Evolutionary conservation across 2,113 vertebrate species (phyloP), one percentile per base, ranked within the genome.

Genomic region (Leptobrachium leishanense): DNA sequence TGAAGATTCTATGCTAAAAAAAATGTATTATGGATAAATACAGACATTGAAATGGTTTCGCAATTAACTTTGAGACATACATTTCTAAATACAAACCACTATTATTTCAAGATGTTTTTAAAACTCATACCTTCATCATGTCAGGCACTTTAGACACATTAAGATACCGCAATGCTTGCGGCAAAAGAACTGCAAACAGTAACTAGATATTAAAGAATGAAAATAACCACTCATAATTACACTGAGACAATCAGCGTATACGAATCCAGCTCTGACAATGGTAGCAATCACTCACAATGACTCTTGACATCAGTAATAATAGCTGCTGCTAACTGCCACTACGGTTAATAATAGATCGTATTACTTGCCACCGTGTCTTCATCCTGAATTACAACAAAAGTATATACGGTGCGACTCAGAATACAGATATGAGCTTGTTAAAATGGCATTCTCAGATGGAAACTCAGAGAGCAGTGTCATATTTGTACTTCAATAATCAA

Each of bases 291-390:
- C 70, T 68, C 63, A 73, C 43, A 74, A 68, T 68, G 46, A 43
- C 62, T 79, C 77, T 79, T 79, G 69, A 79, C 69, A 73, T 79
- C 69, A 66, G 68, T 78, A 78, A 79, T 79, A 43, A 79, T 13
- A 41, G 53, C 46, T 73, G 77, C 62, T 66, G 31, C 62, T 67
- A 54, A 46, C 70, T 68, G 77, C 46, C 63, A 67, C 50, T 59
- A 73, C 39, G 43, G 50, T 68, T 73, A 72, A 79, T 79, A 74
- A 67, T 76, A 76, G n/a, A 70, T 53, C 46, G 73, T 63, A 73
- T 73, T 67, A 74, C 63, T 40, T 39, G 72, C 40, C 41, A 55
- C 63, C 74, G 72, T 59, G 43, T 79, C 70, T 73, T 79, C 62
- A 79, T 55, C 50, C 63, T 73, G 40, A 68, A 67, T 57, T 59